Evolutionary conservation across 2,113 vertebrate species (phyloP).

Genomic region (Microcebus jonahi): DNA sequence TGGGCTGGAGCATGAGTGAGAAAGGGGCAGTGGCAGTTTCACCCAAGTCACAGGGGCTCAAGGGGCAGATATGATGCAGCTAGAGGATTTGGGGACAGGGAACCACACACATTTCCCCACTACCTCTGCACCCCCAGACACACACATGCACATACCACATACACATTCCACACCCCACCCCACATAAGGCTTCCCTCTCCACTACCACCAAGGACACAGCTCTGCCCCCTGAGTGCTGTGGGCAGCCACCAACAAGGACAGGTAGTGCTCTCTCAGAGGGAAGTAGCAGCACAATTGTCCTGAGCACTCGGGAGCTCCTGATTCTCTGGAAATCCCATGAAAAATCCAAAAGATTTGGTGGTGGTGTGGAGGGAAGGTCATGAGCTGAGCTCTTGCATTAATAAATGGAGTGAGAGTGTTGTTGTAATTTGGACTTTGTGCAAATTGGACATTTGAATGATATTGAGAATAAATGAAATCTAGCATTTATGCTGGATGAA

Average conservation of each 20-base stretch:
- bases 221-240: background rate
- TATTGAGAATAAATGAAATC: background rate
- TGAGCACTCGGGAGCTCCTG: background rate
- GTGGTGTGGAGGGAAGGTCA: background rate
- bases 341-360: background rate
- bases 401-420: background rate
- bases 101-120: no score
- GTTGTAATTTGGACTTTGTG: background rate
- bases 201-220: background rate
- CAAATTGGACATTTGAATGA: background rate
- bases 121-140: background rate
- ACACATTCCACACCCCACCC: accelerated
- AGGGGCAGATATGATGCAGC: background rate
- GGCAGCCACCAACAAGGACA: background rate
- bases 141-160: background rate
- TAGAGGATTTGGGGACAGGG: background rate
- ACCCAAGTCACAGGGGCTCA: background rate
- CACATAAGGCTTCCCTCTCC: background rate
- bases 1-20: background rate
- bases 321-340: background rate
- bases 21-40: background rate
- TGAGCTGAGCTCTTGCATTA: background rate
- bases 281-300: background rate
- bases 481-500: background rate
- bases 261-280: background rate